A percentile compares a stretch with the other conserved stretches of the same genome.
These are phyloP conservation scores for Rhinella marina DNA, from an alignment of 2,797 vertebrate species.

Conservation along the genomic window DNA sequence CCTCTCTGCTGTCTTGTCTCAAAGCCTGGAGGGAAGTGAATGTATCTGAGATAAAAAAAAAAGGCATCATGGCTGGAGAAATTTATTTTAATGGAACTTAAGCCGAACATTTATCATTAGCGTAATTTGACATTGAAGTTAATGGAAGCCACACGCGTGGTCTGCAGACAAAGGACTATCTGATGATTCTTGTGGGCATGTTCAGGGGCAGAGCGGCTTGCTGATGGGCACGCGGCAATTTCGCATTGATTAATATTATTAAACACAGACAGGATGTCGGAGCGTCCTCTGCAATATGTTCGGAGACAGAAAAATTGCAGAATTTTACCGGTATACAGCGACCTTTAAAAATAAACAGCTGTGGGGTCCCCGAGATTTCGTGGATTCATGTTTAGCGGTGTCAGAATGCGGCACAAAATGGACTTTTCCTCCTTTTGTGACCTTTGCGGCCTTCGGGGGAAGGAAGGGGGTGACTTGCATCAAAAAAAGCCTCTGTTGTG, in stretches of 20 bases:
- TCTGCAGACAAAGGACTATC: background rate
- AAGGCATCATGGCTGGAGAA: background rate
- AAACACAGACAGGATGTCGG: constrained; percentile 33
- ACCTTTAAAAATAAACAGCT: constrained; percentile 37
- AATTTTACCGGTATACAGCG: background rate
- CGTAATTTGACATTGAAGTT: constrained; percentile 18
- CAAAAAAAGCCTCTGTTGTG: constrained; percentile 67
- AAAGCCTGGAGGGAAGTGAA: background rate
- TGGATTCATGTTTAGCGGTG: constrained; percentile 64
- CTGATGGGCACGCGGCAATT: background rate
- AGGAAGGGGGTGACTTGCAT: constrained; percentile 74
- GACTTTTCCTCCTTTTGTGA: constrained; percentile 77
- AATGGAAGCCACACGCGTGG: background rate
- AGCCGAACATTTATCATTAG: constrained; percentile 41
- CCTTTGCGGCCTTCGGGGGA: constrained; percentile 71
- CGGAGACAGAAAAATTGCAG: constrained; percentile 2
- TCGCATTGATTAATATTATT: constrained; percentile 16
- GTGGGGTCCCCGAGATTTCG: background rate
- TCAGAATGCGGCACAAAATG: constrained; percentile 73
- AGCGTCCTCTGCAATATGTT: background rate
- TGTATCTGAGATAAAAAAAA: constrained; percentile 14
- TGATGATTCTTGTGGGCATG: background rate
- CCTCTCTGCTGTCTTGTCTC: background rate
- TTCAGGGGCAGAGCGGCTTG: background rate
- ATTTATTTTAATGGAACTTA: constrained; percentile 11